Evolutionary conservation across 1,140 invertebrate species (phyloP), one percentile per base, ranked within the genome.

Genomic region (Metaphire vulgaris): DNA sequence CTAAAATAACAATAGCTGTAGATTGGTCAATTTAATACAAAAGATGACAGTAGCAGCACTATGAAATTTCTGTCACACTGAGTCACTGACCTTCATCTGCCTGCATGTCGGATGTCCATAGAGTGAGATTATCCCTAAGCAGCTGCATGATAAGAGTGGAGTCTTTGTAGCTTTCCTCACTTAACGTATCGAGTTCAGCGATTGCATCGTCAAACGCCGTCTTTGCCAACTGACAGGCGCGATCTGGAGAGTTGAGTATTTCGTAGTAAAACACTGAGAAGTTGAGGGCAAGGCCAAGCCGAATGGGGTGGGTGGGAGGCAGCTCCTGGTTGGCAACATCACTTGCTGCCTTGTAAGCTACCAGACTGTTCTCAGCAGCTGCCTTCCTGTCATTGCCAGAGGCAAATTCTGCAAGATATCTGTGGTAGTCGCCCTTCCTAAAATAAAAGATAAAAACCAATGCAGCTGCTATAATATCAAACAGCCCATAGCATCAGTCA

Each of bases 71-170:
- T n/a, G n/a, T n/a, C n/a, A n/a, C n/a, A n/a, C n/a, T n/a, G n/a
- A n/a, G n/a, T n/a, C n/a, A n/a, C n/a, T n/a, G 28, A 74, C 74
- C 74, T 69, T 76, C 74, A 69, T 73, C 72, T 28, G 67, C 66
- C 41, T 76, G 74, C 66, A 70, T 76, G 65, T 98, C 96, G 81
- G 94, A 95, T 82, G 96, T 98, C 96, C 96, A 98, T 80, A 98
- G 91, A 82, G 96, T 98, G 79, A 98, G 91, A 89, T 98, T 98
- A 89, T 98, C 96, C 88, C 96, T 90, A 86, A 98, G 90, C 83
- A 98, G 91, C 89, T 98, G 96, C 96, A 98, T 98, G 85, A 98
- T 98, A 79, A 98, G 91, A 81, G 96, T 98, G 72, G 95, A 97
- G 90, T 98, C 96, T 90, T 98, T 98, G 89, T 98, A 98, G 86